These are phyloP conservation scores for Ranitomeya imitator DNA, from an alignment of 2,113 vertebrate genomes.

Conservation along the genomic window DNA sequence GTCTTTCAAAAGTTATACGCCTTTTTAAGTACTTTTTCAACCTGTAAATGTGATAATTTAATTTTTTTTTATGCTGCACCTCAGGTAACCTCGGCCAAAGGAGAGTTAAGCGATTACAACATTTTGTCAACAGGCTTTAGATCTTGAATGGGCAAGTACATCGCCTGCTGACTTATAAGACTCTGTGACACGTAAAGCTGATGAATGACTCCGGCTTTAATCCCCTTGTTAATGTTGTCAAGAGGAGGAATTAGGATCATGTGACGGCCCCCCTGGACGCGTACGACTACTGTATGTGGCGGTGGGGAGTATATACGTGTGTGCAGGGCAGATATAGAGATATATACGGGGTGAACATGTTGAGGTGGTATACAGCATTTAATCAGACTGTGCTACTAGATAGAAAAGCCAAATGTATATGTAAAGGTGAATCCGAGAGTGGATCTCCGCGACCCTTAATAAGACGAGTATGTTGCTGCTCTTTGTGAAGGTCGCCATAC, in stretches of 20 bases:
- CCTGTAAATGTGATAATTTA: too few species aligned
- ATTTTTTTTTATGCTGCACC: neutral
- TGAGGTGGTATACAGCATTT: too few species aligned
- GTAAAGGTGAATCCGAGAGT: too few species aligned
- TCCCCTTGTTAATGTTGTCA: constrained; percentile 32
- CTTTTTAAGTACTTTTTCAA: too few species aligned
- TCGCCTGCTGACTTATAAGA: constrained; percentile 22
- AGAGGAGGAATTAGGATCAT: constrained; percentile 4
- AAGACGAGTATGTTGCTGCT: too few species aligned
- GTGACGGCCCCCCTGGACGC: neutral
- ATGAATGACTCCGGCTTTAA: constrained; percentile 21
- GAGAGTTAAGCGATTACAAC: constrained; percentile 7
- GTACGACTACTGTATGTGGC: neutral
- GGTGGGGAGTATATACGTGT: neutral
- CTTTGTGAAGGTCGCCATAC: too few species aligned
- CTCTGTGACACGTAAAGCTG: constrained; percentile 36
- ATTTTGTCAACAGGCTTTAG: constrained; percentile 26
- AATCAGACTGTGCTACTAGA: too few species aligned
- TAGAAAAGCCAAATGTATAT: too few species aligned
- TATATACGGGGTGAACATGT: too few species aligned
- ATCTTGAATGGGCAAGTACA: constrained; percentile 17
- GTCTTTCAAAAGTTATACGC: too few species aligned
- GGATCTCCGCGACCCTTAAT: too few species aligned
- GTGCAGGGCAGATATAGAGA: too few species aligned
- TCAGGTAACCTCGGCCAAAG: neutral